Evolutionary conservation across 2,888 invertebrate species (phyloP), one percentile per base, ranked within the genome.

Genomic region (Melanotus villosus): DNA sequence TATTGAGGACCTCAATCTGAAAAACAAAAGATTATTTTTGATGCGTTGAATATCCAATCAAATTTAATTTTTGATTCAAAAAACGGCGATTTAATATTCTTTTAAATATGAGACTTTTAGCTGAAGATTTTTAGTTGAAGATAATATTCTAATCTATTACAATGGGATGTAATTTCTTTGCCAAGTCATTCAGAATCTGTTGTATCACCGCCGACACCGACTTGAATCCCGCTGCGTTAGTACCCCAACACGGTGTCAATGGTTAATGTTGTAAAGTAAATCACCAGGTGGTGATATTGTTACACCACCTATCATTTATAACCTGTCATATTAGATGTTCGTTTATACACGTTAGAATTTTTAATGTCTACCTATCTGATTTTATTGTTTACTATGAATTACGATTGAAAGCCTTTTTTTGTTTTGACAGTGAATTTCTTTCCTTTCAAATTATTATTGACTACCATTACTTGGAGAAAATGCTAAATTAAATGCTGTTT

Each of bases 1-100:
- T 97, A 86, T 99, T 99, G 63, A 99, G 87, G 41, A 96, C 88
- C 86, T 99, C 98, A 84, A 98, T 96, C 97, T 98, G 88, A 69
- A 90, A 88, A 73, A 52, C 23, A 23, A n/a, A 50, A 43, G 4
- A 6, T 19, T 43, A 5, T 12, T 1, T 12, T 5, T 12, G 34
- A 12, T 3, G n/a, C n/a, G n/a, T n/a, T n/a, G n/a, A n/a, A n/a
- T n/a, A n/a, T n/a, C n/a, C n/a, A n/a, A n/a, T n/a, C n/a, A n/a
- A n/a, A n/a, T n/a, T n/a, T n/a, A n/a, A n/a, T n/a, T n/a, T n/a
- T n/a, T n/a, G n/a, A n/a, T n/a, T n/a, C n/a, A n/a, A n/a, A n/a
- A n/a, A n/a, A n/a, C n/a, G n/a, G n/a, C n/a, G n/a, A n/a, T n/a
- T n/a, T n/a, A n/a, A n/a, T n/a, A n/a, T n/a, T n/a, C n/a, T n/a